phyloP scores from a whole-genome alignment of 2,797 vertebrate species.

The Melanotaenia parkinsoni region DNA sequence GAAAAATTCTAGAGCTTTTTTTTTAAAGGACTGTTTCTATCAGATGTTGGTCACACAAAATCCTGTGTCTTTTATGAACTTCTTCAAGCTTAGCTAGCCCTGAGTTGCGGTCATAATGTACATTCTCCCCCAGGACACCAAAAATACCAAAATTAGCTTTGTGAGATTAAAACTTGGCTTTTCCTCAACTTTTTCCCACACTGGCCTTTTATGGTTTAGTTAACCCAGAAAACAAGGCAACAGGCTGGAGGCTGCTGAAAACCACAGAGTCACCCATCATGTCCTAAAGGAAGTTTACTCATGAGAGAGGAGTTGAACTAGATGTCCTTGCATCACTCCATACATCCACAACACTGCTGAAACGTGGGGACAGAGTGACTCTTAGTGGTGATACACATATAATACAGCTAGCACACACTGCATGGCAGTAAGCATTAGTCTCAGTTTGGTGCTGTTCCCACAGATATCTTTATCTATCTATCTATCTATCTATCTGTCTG shows the following conservation, averaged over 20 bases:
- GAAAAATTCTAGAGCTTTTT: too few relatives aligned
- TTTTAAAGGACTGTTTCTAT: not conserved
- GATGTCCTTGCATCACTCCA: constrained; percentile 42
- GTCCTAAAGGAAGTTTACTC: constrained; percentile 44
- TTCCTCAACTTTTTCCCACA: constrained; percentile 21
- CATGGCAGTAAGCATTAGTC: not conserved
- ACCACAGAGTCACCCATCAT: constrained; percentile 45
- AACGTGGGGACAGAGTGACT: constrained; percentile 41
- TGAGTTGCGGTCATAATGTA: not conserved
- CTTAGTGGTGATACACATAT: constrained; percentile 30
- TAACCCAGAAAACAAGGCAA: constrained; percentile 28
- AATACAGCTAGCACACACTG: constrained; percentile 11
- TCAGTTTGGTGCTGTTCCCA: not conserved
- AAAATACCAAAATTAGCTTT: constrained; percentile 32
- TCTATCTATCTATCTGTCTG: too few relatives aligned
- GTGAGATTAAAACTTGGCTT: constrained; percentile 19
- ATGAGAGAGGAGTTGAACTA: constrained; percentile 22
- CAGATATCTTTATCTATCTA: not conserved
- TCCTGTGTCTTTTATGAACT: constrained; percentile 11
- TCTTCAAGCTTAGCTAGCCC: constrained; percentile 11
- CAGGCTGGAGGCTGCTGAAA: constrained; percentile 20
- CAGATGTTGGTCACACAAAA: not conserved
- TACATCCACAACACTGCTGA: not conserved
- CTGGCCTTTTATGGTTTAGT: constrained; percentile 20
- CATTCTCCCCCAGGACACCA: constrained; percentile 11